A percentile compares a stretch with the other conserved stretches of the same genome.
Evolutionary conservation across 2,113 vertebrate species (phyloP).

Genomic region (Epinephelus moara): DNA sequence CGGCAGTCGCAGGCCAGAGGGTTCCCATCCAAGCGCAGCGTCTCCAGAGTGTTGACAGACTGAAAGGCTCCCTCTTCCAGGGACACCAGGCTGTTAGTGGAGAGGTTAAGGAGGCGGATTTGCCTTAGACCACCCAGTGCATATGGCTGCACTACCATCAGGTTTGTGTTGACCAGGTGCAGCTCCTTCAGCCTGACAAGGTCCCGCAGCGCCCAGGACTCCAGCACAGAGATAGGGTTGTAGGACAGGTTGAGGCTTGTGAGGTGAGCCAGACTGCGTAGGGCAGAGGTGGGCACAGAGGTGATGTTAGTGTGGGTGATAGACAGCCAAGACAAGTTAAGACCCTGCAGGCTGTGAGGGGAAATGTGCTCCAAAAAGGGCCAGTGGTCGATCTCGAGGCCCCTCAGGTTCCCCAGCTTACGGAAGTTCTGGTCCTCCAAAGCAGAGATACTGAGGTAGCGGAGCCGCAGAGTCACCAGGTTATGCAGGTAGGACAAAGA

Average conservation of each 20-base stretch:
- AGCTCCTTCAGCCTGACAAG: conserved; percentile 95
- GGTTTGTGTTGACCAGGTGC: conserved; percentile 91
- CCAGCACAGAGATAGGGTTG: conserved; percentile 94
- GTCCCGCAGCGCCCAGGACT: conserved; percentile 92
- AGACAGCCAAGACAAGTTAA: conserved; percentile 95
- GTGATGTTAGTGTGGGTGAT: conserved; percentile 98
- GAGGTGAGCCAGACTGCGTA: conserved; percentile 92
- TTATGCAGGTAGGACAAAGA: conserved; percentile 93
- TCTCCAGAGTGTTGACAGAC: conserved; percentile 94
- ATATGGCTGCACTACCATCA: conserved; percentile 90
- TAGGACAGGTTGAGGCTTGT: conserved; percentile 94
- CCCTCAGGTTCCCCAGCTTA: conserved; percentile 88
- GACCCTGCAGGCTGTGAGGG: conserved; percentile 91
- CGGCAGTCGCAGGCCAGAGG: conserved; percentile 97
- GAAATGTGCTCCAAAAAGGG: conserved; percentile 93
- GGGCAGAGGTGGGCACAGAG: conserved; percentile 90
- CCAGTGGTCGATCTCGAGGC: conserved; percentile 96
- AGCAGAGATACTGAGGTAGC: conserved; percentile 90
- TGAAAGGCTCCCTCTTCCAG: conserved; percentile 95
- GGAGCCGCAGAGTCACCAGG: conserved; percentile 90
- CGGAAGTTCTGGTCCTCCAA: conserved; percentile 96
- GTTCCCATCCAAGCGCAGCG: conserved; percentile 92
- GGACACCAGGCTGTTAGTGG: conserved; percentile 91
- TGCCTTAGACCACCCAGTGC: conserved; percentile 93
- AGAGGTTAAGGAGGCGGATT: conserved; percentile 94